Conservation (phyloP, 2,113 vertebrate species). For the Elanus axillaris region DNA sequence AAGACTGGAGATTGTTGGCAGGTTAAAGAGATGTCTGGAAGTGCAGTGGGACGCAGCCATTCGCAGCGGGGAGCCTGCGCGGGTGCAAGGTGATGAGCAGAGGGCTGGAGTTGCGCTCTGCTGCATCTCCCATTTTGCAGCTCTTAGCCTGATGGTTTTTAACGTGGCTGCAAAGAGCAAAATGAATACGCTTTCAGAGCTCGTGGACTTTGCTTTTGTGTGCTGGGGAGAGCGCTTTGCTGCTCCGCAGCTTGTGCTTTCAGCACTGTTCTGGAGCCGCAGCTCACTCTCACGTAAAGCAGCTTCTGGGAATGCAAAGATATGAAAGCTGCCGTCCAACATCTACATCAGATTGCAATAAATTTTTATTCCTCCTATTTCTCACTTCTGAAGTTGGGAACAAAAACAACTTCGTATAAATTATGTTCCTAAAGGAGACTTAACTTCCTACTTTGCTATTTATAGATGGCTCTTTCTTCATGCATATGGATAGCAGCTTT, state of each 20-base stretch:
- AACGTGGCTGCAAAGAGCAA: neutral
- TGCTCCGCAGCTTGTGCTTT: neutral
- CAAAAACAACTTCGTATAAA: neutral
- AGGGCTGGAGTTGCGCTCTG: neutral
- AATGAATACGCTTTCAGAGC: too few species aligned
- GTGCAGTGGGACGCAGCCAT: accelerated
- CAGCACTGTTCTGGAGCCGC: neutral
- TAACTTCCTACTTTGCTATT: slow-evolving; percentile 15
- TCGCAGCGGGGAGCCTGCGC: neutral
- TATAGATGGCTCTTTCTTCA: neutral
- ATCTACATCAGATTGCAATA: neutral
- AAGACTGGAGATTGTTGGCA: neutral
- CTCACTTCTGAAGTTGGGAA: slow-evolving; percentile 40
- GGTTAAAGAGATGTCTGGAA: neutral
- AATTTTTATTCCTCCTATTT: slow-evolving; percentile 4
- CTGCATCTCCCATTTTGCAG: neutral
- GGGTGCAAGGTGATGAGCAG: neutral
- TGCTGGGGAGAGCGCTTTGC: neutral
- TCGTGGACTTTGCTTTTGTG: too few species aligned
- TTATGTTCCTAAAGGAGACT: slow-evolving; percentile 5
- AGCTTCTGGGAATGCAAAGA: neutral
- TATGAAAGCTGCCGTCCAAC: neutral
- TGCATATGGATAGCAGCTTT: slow-evolving; percentile 58
- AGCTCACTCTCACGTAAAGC: neutral
- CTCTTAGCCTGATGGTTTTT: accelerated